Conservation (phyloP, 2,113 vertebrate species). For the Excalfactoria chinensis region DNA sequence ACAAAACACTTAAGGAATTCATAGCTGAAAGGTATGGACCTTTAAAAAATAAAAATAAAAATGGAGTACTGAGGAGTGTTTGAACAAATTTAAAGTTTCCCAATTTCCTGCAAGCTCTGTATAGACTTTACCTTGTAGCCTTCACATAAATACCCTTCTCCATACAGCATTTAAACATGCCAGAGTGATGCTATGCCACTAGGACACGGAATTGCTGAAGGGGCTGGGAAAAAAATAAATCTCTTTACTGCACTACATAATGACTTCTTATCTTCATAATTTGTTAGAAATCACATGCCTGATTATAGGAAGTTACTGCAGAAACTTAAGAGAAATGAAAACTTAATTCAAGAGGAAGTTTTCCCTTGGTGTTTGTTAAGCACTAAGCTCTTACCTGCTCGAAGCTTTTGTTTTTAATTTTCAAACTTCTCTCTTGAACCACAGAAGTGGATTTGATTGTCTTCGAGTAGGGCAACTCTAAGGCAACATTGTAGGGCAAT, state of each 20-base stretch:
- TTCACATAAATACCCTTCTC: not conserved
- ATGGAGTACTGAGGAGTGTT: not conserved
- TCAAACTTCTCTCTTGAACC: not conserved
- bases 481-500: too few relatives aligned
- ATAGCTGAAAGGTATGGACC: not conserved
- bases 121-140: not conserved
- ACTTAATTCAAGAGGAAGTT: not conserved
- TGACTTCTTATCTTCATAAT: not conserved
- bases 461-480: not conserved
- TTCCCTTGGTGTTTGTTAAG: not conserved
- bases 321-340: not conserved
- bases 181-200: not conserved
- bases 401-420: not conserved
- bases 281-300: not conserved
- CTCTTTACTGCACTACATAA: not conserved
- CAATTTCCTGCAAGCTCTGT: not conserved
- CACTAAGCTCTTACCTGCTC: not conserved
- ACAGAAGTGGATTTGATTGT: not conserved
- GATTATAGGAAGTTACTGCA: not conserved
- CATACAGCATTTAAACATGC: not conserved
- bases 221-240: not conserved
- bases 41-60: too few relatives aligned
- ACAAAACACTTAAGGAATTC: not conserved
- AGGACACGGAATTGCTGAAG: not conserved
- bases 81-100: not conserved